Conservation (phyloP, 2,113 vertebrate genomes). For the Melierax canorus region DNA sequence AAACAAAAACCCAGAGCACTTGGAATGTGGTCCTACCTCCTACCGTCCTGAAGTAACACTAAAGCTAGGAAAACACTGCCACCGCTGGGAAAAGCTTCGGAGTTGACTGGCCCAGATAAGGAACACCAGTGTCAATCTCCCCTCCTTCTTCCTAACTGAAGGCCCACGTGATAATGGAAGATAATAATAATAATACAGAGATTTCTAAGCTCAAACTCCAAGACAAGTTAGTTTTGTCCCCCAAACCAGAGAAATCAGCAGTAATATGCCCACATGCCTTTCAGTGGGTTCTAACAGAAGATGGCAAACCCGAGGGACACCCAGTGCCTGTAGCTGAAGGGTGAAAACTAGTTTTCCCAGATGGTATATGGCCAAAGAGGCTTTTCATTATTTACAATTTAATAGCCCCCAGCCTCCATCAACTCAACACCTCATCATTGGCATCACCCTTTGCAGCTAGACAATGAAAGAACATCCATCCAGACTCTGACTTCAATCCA, state of each 20-base stretch:
- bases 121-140: background rate
- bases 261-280: too few relatives aligned
- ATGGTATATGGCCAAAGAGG: background rate
- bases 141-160: too few relatives aligned
- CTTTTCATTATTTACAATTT: background rate
- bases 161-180: background rate
- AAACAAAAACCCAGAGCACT: background rate
- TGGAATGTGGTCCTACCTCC: accelerated
- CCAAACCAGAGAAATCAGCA: background rate
- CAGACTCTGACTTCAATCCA: background rate
- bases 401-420: too few relatives aligned
- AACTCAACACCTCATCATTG: background rate
- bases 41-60: background rate
- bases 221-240: background rate
- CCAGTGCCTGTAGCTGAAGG: background rate
- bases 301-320: background rate
- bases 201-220: background rate
- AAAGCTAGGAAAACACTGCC: background rate
- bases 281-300: background rate
- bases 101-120: background rate
- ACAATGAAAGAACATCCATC: too few relatives aligned
- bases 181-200: too few relatives aligned
- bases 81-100: background rate
- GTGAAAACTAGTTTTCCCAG: background rate
- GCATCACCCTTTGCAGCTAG: background rate